Percentiles rank a stretch among this genome's conserved stretches.
Evolutionary conservation across 2,888 invertebrate genomes (phyloP).

Genomic region (Taphrorychus bicolor): DNA sequence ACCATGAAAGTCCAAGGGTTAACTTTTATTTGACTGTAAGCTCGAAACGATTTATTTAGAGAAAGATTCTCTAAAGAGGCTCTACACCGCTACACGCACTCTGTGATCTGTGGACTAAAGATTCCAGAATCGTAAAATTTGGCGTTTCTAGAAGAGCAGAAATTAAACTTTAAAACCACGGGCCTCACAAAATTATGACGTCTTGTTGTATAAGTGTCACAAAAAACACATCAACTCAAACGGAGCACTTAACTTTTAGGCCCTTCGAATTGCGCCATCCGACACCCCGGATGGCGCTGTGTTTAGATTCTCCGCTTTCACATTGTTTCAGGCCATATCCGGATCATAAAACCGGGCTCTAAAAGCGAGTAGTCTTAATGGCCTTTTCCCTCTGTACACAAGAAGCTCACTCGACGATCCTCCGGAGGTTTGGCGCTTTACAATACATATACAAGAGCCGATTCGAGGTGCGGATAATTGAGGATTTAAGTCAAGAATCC

Average conservation of each 20-base stretch:
- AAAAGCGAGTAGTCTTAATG: conserved; percentile 4
- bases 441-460: no score
- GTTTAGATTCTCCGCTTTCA: conserved; percentile 1
- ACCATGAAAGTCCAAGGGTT: no score
- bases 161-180: no score
- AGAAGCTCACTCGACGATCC: not conserved
- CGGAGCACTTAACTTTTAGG: not conserved
- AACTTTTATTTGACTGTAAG: no score
- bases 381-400: not conserved
- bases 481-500: not conserved
- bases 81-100: no score
- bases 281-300: not conserved
- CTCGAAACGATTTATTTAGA: no score
- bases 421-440: not conserved
- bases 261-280: not conserved
- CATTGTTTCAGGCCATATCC: conserved; percentile 6
- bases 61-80: no score
- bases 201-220: not conserved
- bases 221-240: not conserved
- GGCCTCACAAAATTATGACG: no score
- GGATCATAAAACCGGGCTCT: conserved; percentile 5
- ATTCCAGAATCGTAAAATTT: no score
- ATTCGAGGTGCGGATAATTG: not conserved
- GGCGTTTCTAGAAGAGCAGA: no score
- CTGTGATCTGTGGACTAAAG: no score